Evolutionary conservation across 1,140 invertebrate species (phyloP), one percentile per base, ranked within the genome.

Genomic region (Wiebesia pumilae): DNA sequence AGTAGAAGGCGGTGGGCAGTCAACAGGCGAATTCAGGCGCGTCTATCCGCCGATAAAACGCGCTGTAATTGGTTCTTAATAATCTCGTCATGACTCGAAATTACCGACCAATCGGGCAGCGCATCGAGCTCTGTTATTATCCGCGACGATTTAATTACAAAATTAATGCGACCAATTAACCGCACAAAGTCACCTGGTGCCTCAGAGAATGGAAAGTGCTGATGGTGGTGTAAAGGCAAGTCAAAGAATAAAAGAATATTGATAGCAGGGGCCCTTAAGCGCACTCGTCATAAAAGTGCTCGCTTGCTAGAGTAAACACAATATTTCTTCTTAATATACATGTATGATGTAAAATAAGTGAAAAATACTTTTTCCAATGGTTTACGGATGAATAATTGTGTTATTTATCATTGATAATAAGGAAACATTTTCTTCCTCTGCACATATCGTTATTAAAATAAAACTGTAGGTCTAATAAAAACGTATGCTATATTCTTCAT

Each of bases 81-180:
- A 93, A 93, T 93, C 93, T 93, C 91, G 92, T 93, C 92, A 93
- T 92, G 91, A 92, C 88, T 90, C 88, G 89, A 90, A 91, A 93
- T 91, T 90, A 88, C 90, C 88, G 89, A 54, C 85, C 88, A 89
- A 91, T 90, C 89, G 87, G 43, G 85, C 80, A 84, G 73, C 81
- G 87, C 81, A 81, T 33, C 83, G 78, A 86, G 87, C 91, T 92
- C 91, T 93, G 91, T 93, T 93, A 93, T 93, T 93, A 93, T 88
- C 89, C 85, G 83, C 90, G 91, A 92, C 89, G 91, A 93, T 93
- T 93, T 93, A 93, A 93, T 93, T 93, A 92, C 90, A 89, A 93
- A 93, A 93, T 93, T 92, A 92, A 93, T 93, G 88, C 89, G 90
- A 87, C 85, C 90, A 86, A 91, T 93, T 92, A 92, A 90, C 81